Base-by-base conservation (phyloP, 2,797 vertebrate species). In the Meriones psammophilus region DNA sequence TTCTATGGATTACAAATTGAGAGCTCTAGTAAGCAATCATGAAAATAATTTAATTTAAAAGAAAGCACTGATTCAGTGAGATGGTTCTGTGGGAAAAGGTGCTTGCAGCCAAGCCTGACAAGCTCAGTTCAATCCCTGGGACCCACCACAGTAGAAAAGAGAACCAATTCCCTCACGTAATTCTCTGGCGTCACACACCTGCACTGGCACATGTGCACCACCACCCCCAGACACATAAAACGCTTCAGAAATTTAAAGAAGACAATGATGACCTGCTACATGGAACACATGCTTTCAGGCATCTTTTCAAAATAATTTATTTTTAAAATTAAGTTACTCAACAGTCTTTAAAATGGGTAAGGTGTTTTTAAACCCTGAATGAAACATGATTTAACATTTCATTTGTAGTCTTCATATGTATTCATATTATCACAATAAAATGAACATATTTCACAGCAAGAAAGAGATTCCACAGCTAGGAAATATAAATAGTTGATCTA, bases 311-410 rank as follows among this genome's bases (percentile, higher is more conserved):
- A 85, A 84, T 96, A 97, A 97, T 96, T 97, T 88, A 96, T 78
- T 97, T 97, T 97, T 54, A 97, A 97, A 97, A 97, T 93, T 22
- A 95, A 93, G 94, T 97, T 95, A 98, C 94, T 92, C 33, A 46
- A 98, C 98, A 97, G 94, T 98, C 95, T 97, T 97, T 89, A 96
- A 98, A 96, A 95, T 96, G 93, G 94, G 97, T 97, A 96, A 88
- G 95, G 96, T 95, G 96, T 54, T 96, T 96, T 94, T 88, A 95
- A 96, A 94, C 95, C 14, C 66, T 42, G 89, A 97, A 97, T 94
- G n/a, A 69, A 85, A 76, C 28, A 97, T 94, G 91, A 92, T 0
- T 62, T 93, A 94, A 96, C 98, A 97, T 80, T 96, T 97, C 96
- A 98, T 94, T 98, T 97, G 96, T 87, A 97, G 93, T 94, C 94